Evolutionary conservation across 2,113 vertebrate genomes (phyloP).

Genomic region (Corythoichthys haematopterus): DNA sequence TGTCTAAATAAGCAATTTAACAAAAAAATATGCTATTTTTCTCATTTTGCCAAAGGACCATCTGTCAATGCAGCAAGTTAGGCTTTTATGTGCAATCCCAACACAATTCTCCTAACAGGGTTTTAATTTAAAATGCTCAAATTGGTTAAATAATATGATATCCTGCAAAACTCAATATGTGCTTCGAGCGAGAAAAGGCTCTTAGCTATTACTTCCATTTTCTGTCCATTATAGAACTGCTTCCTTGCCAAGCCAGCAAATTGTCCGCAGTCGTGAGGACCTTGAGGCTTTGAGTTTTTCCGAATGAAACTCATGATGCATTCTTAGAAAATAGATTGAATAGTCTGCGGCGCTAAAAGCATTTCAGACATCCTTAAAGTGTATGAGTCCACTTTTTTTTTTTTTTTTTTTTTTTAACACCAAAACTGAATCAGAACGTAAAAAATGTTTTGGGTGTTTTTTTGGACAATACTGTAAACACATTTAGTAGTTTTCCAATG

Average conservation of each 20-base stretch:
- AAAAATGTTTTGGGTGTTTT: no score
- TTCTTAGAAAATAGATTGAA: background rate
- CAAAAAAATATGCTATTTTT: background rate
- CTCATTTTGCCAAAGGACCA: background rate
- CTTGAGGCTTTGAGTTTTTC: slow-evolving; percentile 21
- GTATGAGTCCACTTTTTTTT: background rate
- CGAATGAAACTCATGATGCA: slow-evolving; percentile 23
- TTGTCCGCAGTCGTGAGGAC: slow-evolving; percentile 15
- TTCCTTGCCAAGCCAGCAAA: slow-evolving; percentile 5
- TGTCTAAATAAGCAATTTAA: background rate
- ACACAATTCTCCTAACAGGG: background rate
- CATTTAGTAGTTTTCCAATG: no score
- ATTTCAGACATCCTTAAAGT: background rate
- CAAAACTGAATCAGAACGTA: no score
- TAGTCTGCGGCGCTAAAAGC: background rate
- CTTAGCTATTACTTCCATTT: background rate
- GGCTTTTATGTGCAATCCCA: background rate
- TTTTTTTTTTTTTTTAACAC: background rate
- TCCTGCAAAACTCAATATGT: background rate
- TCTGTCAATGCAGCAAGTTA: background rate
- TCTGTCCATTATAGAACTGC: background rate
- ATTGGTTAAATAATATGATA: background rate
- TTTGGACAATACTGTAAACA: no score
- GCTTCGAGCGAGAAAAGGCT: background rate
- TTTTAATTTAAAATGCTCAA: background rate